phyloP scores from a whole-genome alignment of 2,888 invertebrate genomes.

The Tenodera sinensis region DNA sequence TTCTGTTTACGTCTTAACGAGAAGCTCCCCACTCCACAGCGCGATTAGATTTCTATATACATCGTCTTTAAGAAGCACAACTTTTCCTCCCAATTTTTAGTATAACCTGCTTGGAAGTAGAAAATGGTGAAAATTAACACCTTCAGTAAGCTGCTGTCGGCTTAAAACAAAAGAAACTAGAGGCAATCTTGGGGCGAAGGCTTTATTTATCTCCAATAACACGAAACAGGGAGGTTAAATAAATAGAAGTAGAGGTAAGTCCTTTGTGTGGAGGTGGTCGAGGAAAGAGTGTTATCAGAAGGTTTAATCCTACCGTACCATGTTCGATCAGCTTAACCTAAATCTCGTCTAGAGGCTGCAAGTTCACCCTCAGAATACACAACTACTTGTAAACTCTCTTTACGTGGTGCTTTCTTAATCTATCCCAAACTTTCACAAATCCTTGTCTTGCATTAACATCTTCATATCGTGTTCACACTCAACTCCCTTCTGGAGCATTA shows the following conservation, averaged over 20 bases:
- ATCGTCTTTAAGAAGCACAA: too few relatives aligned
- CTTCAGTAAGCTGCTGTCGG: too few relatives aligned
- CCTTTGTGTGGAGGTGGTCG: not conserved
- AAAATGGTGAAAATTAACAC: too few relatives aligned
- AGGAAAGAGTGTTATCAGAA: not conserved
- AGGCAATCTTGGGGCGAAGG: too few relatives aligned
- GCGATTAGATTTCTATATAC: too few relatives aligned
- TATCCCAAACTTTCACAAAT: not conserved
- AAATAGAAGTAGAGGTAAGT: not conserved
- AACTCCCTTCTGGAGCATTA: too few relatives aligned
- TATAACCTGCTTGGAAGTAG: too few relatives aligned
- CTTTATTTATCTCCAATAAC: not conserved
- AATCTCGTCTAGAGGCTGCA: not conserved
- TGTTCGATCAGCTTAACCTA: constrained; percentile 11
- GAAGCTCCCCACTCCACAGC: too few relatives aligned
- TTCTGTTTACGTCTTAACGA: too few relatives aligned
- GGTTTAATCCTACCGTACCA: not conserved
- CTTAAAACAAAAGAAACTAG: too few relatives aligned
- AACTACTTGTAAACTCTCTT: not conserved
- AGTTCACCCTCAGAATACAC: not conserved
- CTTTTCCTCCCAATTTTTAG: too few relatives aligned
- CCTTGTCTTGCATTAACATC: not conserved
- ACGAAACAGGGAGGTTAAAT: not conserved
- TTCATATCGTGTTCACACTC: too few relatives aligned
- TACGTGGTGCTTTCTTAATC: not conserved